Base-by-base conservation (phyloP, 2,113 vertebrate species). In the Cheirogaleus medius region DNA sequence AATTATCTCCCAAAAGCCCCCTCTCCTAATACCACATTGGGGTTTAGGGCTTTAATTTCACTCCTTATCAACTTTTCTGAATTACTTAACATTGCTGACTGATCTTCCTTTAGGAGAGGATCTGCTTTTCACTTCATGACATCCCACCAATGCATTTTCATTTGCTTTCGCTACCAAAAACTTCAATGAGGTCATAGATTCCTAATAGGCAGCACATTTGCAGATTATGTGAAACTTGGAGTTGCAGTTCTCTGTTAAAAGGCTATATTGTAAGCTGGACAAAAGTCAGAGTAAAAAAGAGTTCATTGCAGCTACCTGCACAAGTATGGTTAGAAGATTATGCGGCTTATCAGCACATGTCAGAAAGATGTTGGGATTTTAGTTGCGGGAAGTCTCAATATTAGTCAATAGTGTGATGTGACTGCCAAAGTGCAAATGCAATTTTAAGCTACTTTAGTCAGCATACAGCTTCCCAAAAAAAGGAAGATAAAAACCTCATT, bases 311-410 rank as follows among this genome's bases (percentile, higher is more conserved):
- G 80, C 90, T 96, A 86, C 87, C 76, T 42, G 63, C 64, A 29
- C 25, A 44, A 80, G 44, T 89, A 58, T 66, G 25, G 77, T 71
- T 73, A 21, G 63, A 86, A 83, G 98, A 97, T 98, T 98, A 97
- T 58, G 69, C 39, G 37, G 93, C 94, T 98, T 97, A 98, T 97
- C 98, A 95, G 97, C 87, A 97, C 97, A 95, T 84, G 96, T 97
- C 97, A 97, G 97, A 97, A 97, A 97, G 97, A 96, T 96, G 95
- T 13, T 86, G 92, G 93, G 97, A 97, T 97, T 98, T 97, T 95
- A 97, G 95, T 95, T 87, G 64, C 12, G 3, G 94, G 52, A 95
- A 97, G 93, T 92, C 80, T 95, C 83, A 95, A 94, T 98, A 97
- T 95, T 97, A 96, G 97, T 96, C 96, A 97, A 93, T 92, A 95